Base-by-base conservation (phyloP, 2,888 invertebrate genomes). In the Synanthedon myopaeformis region DNA sequence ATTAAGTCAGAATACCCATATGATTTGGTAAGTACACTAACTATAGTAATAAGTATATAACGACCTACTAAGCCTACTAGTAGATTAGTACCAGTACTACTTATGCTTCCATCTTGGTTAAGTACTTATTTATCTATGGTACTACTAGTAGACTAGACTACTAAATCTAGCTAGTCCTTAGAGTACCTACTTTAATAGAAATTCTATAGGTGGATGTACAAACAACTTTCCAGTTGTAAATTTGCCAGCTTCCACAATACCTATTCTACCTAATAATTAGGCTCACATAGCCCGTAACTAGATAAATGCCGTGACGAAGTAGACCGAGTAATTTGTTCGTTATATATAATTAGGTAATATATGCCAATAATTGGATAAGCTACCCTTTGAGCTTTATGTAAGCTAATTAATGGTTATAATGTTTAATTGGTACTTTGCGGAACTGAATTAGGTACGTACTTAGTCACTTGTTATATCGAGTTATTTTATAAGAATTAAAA, bases 221-320 rank as follows among this genome's bases (percentile, higher is more conserved):
- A 10, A 49, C 8, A 35, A 23, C 51, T 50, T 51, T 51, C 52
- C 57, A 53, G 61, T 62, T 57, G 35, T 35, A 35, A 35, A 10
- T 35, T 35, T 57, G 55, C 51, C 52, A 35, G 41, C 53, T 51
- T 42, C 51, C 54, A 55, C 52, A 58, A 60, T 55, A 52, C 55
- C 53, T 55, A 63, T 58, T 58, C 62, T 61, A 64, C 59, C 65
- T 64, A 67, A 67, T 70, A 69, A 73, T 72, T 70, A 71, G 65
- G 60, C 59, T 58, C 58, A 52, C 58, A 58, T 60, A 60, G 52
- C 19, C 54, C 23, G 56, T 57, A 57, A 58, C 55, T 58, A 60
- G 56, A 56, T 57, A 54, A 56, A 49, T 49, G 17, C 49, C 49
- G 23, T 49, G 49, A 49, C 14, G 49, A 19, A 11, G 23, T 49